These are phyloP conservation scores for Petrosia ficiformis DNA, from an alignment of 37 sponge, comb jelly and placozoan species.

Conservation along the genomic window DNA sequence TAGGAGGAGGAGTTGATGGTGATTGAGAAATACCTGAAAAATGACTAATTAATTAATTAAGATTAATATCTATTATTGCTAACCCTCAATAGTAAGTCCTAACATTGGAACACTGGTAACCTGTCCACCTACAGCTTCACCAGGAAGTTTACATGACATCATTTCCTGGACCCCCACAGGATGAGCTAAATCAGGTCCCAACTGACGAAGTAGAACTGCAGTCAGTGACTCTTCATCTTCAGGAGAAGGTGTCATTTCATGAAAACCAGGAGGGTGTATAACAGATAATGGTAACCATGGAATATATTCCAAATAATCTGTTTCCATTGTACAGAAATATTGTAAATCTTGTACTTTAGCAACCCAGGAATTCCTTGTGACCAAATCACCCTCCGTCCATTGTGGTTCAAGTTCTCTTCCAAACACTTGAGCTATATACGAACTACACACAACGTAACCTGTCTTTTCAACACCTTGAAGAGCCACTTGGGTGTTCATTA, in stretches of 20 bases:
- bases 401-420: slow-evolving; percentile 67
- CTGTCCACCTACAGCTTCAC: slow-evolving; percentile 79
- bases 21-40: background rate
- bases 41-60: background rate
- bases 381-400: slow-evolving; percentile 58
- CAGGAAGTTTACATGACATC: background rate
- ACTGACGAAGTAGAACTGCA: slow-evolving; percentile 8
- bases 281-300: slow-evolving; percentile 76
- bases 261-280: slow-evolving; percentile 14
- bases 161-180: background rate
- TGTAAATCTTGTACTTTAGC: slow-evolving; percentile 67
- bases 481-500: slow-evolving; percentile 79
- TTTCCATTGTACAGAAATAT: slow-evolving; percentile 55
- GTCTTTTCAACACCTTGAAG: slow-evolving; percentile 70
- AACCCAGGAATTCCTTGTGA: slow-evolving; percentile 76
- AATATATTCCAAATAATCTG: slow-evolving; percentile 9
- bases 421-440: slow-evolving; percentile 65
- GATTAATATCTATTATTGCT: background rate
- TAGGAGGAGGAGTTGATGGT: background rate
- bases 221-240: slow-evolving; percentile 1
- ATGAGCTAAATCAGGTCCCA: slow-evolving; percentile 21
- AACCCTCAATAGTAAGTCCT: background rate
- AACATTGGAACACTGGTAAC: slow-evolving; percentile 20
- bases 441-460: slow-evolving; percentile 72
- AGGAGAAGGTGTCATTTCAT: background rate